Conservation (phyloP, 2,797 vertebrate genomes). For the Columba guinea region DNA sequence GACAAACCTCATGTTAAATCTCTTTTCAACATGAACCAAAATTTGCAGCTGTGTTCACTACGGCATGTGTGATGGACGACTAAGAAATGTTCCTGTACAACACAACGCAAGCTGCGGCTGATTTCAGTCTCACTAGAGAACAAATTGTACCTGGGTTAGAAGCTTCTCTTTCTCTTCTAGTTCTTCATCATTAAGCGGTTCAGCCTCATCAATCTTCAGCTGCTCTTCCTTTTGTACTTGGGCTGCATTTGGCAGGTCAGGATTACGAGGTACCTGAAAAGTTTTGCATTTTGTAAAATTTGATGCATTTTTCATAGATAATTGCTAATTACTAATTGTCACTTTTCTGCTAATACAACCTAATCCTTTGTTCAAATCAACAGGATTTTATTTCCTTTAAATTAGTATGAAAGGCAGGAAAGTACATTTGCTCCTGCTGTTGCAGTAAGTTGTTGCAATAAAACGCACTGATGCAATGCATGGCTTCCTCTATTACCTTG, state of each 20-base stretch:
- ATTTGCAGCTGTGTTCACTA: background rate
- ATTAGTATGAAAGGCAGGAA: background rate
- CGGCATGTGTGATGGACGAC: accelerated
- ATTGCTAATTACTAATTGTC: background rate
- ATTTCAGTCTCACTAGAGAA: background rate
- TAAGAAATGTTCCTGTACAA: background rate
- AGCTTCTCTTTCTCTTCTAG: slow-evolving; percentile 98
- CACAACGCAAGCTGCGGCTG: background rate
- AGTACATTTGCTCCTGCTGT: background rate
- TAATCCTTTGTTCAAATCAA: background rate
- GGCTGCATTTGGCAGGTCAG: slow-evolving; percentile 93
- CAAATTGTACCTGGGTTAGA: slow-evolving; percentile 87
- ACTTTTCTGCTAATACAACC: background rate
- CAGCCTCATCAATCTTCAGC: slow-evolving; percentile 96
- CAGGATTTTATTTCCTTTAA: background rate
- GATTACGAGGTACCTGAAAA: slow-evolving; percentile 93
- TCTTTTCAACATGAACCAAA: background rate
- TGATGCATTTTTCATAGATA: background rate
- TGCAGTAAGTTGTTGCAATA: background rate
- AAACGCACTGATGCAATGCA: background rate
- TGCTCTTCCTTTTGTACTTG: slow-evolving; percentile 97
- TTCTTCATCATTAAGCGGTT: slow-evolving; percentile 95
- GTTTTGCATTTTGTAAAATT: background rate
- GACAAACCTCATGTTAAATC: background rate
- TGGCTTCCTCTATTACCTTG: slow-evolving; percentile 82